A percentile compares a stretch with the other conserved stretches of the same genome.
phyloP scores from a whole-genome alignment of 2,888 invertebrate genomes.

The Blastobasis lacticolella region DNA sequence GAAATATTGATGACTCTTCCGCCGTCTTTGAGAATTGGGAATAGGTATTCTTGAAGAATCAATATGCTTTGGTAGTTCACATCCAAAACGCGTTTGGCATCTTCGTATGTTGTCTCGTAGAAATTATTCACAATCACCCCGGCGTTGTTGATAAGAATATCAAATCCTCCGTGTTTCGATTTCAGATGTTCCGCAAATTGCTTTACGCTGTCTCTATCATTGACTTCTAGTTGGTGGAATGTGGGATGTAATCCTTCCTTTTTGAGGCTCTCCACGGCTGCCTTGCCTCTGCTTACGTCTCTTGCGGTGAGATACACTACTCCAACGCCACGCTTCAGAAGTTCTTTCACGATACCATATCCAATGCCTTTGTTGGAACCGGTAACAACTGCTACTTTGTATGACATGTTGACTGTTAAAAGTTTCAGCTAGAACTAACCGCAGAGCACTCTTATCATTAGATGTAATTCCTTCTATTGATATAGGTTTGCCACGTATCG shows the following conservation, averaged over 20 bases:
- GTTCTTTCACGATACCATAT: slow-evolving; percentile 73
- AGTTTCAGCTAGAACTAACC: background rate
- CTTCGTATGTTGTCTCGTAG: slow-evolving; percentile 21
- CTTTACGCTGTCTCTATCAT: slow-evolving; percentile 21
- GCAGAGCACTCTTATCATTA: no score
- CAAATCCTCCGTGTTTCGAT: slow-evolving; percentile 23
- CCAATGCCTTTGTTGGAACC: slow-evolving; percentile 80
- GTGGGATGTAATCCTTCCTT: slow-evolving; percentile 52
- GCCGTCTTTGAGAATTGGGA: slow-evolving; percentile 21
- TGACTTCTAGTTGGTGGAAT: slow-evolving; percentile 27
- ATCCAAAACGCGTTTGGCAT: slow-evolving; percentile 22
- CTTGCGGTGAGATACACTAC: slow-evolving; percentile 78
- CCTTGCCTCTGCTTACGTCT: slow-evolving; percentile 63
- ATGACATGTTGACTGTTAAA: slow-evolving; percentile 18
- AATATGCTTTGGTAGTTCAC: slow-evolving; percentile 24
- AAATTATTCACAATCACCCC: slow-evolving; percentile 17
- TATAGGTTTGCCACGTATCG: background rate
- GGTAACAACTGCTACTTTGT: slow-evolving; percentile 63
- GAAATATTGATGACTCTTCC: slow-evolving; percentile 25
- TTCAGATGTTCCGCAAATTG: slow-evolving; percentile 22
- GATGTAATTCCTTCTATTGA: background rate
- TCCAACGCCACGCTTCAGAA: slow-evolving; percentile 75
- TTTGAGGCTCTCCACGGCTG: slow-evolving; percentile 69
- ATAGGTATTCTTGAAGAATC: slow-evolving; percentile 21
- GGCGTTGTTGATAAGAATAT: slow-evolving; percentile 32